Percentiles rank a stretch among this genome's conserved stretches.
Conservation (phyloP, 2,113 vertebrate species). For the Microtus oregoni region DNA sequence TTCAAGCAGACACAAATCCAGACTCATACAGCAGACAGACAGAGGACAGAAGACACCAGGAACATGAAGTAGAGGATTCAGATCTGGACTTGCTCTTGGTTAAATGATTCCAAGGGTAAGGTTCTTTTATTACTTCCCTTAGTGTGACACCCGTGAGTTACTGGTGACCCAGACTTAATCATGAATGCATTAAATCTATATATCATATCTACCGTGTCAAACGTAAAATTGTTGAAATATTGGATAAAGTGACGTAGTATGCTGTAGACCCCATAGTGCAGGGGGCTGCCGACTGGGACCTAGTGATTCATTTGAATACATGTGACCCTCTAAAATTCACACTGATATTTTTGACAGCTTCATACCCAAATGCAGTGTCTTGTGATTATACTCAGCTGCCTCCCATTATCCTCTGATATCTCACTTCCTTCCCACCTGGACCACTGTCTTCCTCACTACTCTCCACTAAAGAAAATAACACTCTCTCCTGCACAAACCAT, state of each 20-base stretch:
- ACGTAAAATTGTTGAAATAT: not conserved
- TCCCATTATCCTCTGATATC: not conserved
- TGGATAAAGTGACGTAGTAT: not conserved
- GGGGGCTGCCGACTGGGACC: too few relatives aligned
- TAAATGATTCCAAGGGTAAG: accelerated
- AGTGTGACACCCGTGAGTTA: not conserved
- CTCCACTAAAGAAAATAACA: not conserved
- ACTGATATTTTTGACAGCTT: not conserved
- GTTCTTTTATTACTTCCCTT: accelerated
- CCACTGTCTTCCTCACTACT: not conserved
- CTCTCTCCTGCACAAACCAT: not conserved
- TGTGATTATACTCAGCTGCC: not conserved
- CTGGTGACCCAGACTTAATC: not conserved
- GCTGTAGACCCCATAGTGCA: not conserved
- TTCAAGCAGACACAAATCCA: too few relatives aligned
- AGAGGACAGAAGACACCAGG: too few relatives aligned
- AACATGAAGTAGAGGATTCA: accelerated
- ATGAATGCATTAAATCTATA: not conserved
- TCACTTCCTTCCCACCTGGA: not conserved
- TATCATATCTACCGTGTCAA: not conserved
- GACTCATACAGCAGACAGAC: too few relatives aligned
- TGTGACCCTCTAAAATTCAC: not conserved
- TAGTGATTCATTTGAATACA: not conserved
- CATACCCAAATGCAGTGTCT: too few relatives aligned
- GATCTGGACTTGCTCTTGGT: accelerated